Evolutionary conservation across 2,888 invertebrate species (phyloP).

Genomic region (Lycaena phlaeas): DNA sequence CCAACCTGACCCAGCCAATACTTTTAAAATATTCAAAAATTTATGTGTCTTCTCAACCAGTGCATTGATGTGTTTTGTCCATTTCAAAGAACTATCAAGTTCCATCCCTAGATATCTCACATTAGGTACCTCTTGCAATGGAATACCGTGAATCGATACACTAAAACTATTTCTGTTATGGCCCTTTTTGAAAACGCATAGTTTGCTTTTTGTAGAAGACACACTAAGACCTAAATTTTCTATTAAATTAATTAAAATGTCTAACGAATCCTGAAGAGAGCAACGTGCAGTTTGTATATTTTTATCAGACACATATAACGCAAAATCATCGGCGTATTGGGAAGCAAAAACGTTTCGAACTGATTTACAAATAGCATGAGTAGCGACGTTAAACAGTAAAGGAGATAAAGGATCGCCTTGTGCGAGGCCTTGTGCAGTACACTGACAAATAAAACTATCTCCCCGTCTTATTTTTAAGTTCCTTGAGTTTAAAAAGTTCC

Average conservation of each 20-base stretch:
- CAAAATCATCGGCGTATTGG: slow-evolving; percentile 23
- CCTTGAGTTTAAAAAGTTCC: slow-evolving; percentile 13
- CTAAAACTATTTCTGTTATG: no score
- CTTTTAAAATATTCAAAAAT: no score
- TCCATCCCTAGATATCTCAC: no score
- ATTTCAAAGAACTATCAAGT: no score
- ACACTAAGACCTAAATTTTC: slow-evolving; percentile 15
- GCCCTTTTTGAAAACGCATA: slow-evolving; percentile 16
- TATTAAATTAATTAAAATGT: slow-evolving; percentile 3
- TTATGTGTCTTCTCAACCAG: no score
- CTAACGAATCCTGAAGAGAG: slow-evolving; percentile 2
- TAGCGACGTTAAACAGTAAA: slow-evolving; percentile 19
- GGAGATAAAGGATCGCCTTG: slow-evolving; percentile 20
- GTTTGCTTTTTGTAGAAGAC: slow-evolving; percentile 19
- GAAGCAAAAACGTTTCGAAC: slow-evolving; percentile 4
- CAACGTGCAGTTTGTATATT: not conserved
- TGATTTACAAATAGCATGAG: not conserved
- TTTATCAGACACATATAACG: slow-evolving; percentile 12
- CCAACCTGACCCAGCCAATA: no score
- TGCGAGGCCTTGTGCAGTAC: slow-evolving; percentile 14
- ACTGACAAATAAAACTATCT: not conserved
- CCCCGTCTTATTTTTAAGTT: not conserved
- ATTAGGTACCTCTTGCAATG: no score
- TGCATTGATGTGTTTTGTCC: no score
- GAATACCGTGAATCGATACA: not conserved